Base-by-base conservation (phyloP, 53 echinoderm and acorn worm genomes). In the Echinometra lucunter region DNA sequence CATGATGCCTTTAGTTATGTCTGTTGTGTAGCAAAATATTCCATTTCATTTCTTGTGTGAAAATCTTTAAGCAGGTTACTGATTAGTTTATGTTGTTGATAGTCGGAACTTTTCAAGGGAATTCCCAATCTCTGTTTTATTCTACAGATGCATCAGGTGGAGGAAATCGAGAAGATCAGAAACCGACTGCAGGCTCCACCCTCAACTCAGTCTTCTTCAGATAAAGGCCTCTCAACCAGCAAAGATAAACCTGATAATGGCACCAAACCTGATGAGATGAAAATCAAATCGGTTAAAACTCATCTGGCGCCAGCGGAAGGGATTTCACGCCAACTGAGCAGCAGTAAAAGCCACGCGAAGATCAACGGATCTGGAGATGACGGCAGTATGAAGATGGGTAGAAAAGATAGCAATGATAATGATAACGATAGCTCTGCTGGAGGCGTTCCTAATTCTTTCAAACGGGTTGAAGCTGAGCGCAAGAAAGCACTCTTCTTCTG, bases 401-500 rank as follows among this genome's bases (percentile, higher is more conserved):
- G 45, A 85, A 85, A 49, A 47, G 83, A 27, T 49, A 47, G 44
- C 13, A n/a, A 85, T 81, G 44, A 8, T 23, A 81, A 81, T 49
- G 53, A 49, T 49, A 85, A 85, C 1, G 21, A n/a, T 25, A 49
- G 25, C 27, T 12, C 21, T 25, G 10, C 57, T 35, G 5, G 10
- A 6, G 45, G 74, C 55, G 78, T 75, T 17, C 55, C 75, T 18
- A 47, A 74, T 44, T 47, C 75, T 19, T 96, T 96, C 90, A 89
- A 91, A 56, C 90, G 96, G 32, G 93, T 96, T 18, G 91, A 80
- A 18, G 82, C 89, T 27, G 96, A 96, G 44, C 82, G 96, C 15
- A 94, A 88, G 66, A 96, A 94, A 23, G 96, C 96, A 2, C 82
- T 96, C 42, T 94, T 96, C 45, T 96, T 96, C 60, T 81, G 94